Percentiles rank a stretch among this genome's conserved stretches.
Evolutionary conservation across 2,113 vertebrate species (phyloP).

Genomic region (Motacilla alba): DNA sequence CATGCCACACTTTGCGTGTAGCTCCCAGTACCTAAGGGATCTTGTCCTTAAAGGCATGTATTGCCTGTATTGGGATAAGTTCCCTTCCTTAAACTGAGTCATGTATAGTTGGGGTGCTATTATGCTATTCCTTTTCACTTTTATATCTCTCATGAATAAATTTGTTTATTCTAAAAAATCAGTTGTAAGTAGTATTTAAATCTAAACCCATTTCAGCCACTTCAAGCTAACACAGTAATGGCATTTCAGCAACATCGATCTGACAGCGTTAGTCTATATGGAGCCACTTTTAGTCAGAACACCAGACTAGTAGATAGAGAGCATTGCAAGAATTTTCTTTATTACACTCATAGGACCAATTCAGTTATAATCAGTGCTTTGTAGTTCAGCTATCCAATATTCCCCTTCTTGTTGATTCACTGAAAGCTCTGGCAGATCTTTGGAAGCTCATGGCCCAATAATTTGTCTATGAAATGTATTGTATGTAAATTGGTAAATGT

Average conservation of each 20-base stretch:
- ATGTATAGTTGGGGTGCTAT: neutral
- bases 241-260: neutral
- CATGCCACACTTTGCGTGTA: neutral
- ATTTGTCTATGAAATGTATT: conserved; percentile 23
- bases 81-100: neutral
- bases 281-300: neutral
- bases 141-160: neutral
- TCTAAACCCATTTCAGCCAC: neutral
- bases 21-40: accelerated
- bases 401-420: conserved; percentile 12
- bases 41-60: neutral
- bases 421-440: neutral
- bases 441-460: neutral
- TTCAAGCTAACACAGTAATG: neutral
- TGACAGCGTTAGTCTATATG: neutral
- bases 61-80: neutral
- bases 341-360: neutral
- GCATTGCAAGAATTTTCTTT: neutral
- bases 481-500: conserved; percentile 36
- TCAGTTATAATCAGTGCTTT: conserved; percentile 5
- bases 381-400: conserved; percentile 20
- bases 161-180: neutral
- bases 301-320: neutral
- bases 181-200: neutral
- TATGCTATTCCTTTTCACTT: neutral